Conservation (phyloP, 2,113 vertebrate species). For the Tetrax tetrax region DNA sequence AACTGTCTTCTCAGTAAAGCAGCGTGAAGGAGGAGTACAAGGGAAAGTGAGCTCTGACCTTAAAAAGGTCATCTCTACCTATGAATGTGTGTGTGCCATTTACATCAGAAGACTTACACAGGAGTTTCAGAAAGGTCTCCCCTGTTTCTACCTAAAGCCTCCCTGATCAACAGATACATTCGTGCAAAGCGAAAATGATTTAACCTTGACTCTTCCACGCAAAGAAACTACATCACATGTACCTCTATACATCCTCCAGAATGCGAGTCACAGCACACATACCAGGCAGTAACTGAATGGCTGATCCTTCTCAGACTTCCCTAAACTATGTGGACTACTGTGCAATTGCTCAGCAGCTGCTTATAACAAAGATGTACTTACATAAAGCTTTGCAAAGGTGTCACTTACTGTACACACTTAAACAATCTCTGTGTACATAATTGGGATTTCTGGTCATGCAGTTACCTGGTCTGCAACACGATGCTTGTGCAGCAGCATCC, state of each 20-base stretch:
- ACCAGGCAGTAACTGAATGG: neutral
- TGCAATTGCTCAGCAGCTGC: neutral
- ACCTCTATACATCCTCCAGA: neutral
- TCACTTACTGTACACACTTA: neutral
- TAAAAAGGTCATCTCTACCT: neutral
- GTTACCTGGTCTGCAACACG: neutral
- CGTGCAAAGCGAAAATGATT: neutral
- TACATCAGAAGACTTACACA: neutral
- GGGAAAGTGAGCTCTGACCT: neutral
- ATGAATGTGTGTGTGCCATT: neutral
- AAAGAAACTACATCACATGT: neutral
- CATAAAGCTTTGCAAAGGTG: neutral
- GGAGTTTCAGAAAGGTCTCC: neutral
- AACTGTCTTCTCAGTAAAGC: neutral
- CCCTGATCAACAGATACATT: neutral
- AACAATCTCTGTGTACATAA: neutral
- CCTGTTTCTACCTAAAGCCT: neutral
- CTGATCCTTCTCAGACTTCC: neutral
- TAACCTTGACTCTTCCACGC: neutral
- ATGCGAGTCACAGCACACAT: neutral
- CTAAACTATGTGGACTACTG: neutral
- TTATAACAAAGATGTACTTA: neutral
- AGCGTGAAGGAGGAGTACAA: neutral
- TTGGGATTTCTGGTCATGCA: neutral
- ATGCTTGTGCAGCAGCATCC: neutral